phyloP scores from a whole-genome alignment of 2,113 vertebrate genomes.

The Heteronetta atricapilla region DNA sequence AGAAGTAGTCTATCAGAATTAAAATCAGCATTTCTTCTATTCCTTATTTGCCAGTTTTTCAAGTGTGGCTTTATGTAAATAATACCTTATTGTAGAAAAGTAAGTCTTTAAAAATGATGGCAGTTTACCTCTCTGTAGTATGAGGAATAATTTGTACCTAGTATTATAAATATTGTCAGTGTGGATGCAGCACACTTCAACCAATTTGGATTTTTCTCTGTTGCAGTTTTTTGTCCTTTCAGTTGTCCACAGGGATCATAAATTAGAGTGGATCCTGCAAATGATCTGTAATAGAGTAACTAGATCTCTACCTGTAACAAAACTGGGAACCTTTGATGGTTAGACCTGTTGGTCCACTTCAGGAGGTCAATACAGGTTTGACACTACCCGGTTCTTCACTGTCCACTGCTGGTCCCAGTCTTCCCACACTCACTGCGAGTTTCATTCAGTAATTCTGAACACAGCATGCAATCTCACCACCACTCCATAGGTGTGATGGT shows the following conservation, averaged over 20 bases:
- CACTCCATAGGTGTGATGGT: not conserved
- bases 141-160: not conserved
- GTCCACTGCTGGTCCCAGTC: too few species aligned
- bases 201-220: not conserved
- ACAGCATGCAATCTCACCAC: not conserved
- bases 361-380: not conserved
- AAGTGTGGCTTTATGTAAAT: not conserved
- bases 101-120: not conserved
- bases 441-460: not conserved
- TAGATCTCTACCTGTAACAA: too few species aligned
- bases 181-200: not conserved
- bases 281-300: too few species aligned
- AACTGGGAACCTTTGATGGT: not conserved
- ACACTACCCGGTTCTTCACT: fast-evolving
- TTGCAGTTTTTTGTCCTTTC: not conserved
- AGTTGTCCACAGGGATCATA: not conserved
- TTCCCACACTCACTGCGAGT: not conserved
- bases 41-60: not conserved
- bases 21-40: not conserved
- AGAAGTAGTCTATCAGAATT: not conserved
- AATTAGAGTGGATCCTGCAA: not conserved
- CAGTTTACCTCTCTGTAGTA: too few species aligned
- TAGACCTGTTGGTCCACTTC: not conserved
- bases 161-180: not conserved
- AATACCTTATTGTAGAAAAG: not conserved